Percentiles rank a stretch among this genome's conserved stretches.
phyloP scores from a whole-genome alignment of 2,113 vertebrate species.

The Petaurus breviceps region DNA sequence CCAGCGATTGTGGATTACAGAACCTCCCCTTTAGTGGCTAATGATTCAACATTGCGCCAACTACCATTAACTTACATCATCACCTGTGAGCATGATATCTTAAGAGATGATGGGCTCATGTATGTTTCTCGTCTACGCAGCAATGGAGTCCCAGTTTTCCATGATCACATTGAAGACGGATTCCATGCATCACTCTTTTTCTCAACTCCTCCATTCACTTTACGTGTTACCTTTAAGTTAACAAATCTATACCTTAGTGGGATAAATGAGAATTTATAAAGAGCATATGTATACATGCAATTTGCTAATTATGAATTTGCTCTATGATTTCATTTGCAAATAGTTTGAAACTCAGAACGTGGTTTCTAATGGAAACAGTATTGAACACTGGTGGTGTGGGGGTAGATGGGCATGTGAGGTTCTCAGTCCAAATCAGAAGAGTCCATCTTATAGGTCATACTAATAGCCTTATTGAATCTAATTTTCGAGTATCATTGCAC shows the following conservation, averaged over 20 bases:
- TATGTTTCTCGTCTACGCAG: conserved; percentile 85
- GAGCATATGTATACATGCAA: background rate
- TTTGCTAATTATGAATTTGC: background rate
- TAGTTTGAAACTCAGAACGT: background rate
- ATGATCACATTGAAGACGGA: conserved; percentile 82
- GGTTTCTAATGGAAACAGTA: too few species aligned
- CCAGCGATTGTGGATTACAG: conserved; percentile 78
- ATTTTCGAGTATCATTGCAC: too few species aligned
- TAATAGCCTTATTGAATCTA: too few species aligned
- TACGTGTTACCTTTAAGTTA: conserved; percentile 81
- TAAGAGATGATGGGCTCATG: conserved; percentile 93
- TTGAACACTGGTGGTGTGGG: too few species aligned
- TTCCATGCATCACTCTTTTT: conserved; percentile 86
- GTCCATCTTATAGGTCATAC: too few species aligned
- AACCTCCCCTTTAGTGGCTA: conserved; percentile 85
- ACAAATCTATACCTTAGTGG: conserved; percentile 82
- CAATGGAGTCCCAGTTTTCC: conserved; percentile 78
- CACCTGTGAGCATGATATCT: conserved; percentile 90
- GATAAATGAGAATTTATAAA: conserved; percentile 88
- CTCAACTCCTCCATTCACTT: background rate
- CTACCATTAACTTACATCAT: conserved; percentile 89
- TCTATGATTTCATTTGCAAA: too few species aligned
- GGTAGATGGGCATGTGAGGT: too few species aligned
- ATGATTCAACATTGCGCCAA: conserved; percentile 77
- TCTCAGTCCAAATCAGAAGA: too few species aligned